Evolutionary conservation across 2,797 vertebrate genomes (phyloP).

Genomic region (Podargus strigoides): DNA sequence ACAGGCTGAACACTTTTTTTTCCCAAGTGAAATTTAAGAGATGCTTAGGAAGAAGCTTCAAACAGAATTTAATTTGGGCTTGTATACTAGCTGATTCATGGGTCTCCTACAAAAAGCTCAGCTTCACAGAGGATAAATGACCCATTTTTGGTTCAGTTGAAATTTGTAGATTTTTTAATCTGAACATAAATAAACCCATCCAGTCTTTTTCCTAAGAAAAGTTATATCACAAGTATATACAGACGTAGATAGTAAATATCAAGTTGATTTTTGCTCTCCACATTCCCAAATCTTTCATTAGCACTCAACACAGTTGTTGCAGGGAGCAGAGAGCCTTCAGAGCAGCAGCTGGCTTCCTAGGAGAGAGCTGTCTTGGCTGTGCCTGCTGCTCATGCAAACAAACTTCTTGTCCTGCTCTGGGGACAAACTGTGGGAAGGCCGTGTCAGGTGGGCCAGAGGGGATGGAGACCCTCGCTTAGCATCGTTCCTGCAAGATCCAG

Average conservation of each 20-base stretch:
- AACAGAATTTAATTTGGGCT: not conserved
- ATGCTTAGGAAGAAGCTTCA: not conserved
- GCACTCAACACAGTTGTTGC: not conserved
- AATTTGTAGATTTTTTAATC: not conserved
- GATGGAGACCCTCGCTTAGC: not conserved
- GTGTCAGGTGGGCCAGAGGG: fast-evolving
- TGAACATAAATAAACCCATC: not conserved
- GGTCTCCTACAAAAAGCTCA: not conserved
- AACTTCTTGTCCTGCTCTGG: not conserved
- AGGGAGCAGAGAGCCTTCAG: not conserved
- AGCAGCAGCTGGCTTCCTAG: not conserved
- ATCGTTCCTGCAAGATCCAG: not conserved
- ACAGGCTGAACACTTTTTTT: not conserved
- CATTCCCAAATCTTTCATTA: not conserved
- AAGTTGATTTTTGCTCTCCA: not conserved
- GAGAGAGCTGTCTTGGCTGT: not conserved
- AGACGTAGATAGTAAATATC: not conserved
- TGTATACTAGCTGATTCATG: not conserved
- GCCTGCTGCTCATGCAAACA: not conserved
- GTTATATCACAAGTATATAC: not conserved
- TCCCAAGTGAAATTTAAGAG: not conserved
- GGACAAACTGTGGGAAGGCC: not conserved
- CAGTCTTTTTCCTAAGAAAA: not conserved
- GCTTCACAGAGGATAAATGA: not conserved
- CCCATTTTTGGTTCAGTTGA: not conserved